Evolutionary conservation across 2,888 invertebrate species (phyloP).

Genomic region (Dynastes hyllus): DNA sequence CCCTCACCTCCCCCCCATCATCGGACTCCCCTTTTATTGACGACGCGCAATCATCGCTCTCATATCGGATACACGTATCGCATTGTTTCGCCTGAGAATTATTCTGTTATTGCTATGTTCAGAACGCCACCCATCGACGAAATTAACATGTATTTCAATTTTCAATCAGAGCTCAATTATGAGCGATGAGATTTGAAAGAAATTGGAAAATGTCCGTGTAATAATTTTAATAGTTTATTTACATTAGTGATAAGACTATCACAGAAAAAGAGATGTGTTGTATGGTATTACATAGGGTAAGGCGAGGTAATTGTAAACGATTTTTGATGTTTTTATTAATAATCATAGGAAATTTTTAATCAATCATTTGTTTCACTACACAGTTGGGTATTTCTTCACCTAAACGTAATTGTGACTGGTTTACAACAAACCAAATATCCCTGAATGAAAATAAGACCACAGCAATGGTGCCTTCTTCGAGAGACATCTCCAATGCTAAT

Average conservation of each 20-base stretch:
- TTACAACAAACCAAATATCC: no score
- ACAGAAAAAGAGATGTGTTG: neutral
- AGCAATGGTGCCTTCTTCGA: no score
- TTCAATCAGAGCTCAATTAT: neutral
- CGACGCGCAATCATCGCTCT: conserved; percentile 53
- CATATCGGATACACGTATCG: conserved; percentile 54
- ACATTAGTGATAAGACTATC: no score
- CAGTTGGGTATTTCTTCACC: no score
- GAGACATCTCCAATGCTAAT: no score
- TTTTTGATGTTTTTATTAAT: no score
- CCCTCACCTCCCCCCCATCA: conserved; percentile 39
- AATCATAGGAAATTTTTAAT: no score
- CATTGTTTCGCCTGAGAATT: conserved; percentile 52
- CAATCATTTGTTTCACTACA: no score
- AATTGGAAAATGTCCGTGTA: neutral
- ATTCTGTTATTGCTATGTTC: conserved; percentile 52
- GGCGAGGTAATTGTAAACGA: no score
- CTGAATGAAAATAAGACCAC: no score
- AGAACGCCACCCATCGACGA: conserved; percentile 26
- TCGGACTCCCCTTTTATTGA: conserved; percentile 37
- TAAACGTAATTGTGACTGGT: no score
- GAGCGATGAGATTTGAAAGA: neutral
- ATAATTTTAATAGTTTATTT: no score
- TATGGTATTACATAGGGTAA: neutral
- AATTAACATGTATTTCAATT: conserved; percentile 16